These are phyloP conservation scores for Clistopyga incitator DNA, from an alignment of 2,888 invertebrate genomes.

Conservation along the genomic window DNA sequence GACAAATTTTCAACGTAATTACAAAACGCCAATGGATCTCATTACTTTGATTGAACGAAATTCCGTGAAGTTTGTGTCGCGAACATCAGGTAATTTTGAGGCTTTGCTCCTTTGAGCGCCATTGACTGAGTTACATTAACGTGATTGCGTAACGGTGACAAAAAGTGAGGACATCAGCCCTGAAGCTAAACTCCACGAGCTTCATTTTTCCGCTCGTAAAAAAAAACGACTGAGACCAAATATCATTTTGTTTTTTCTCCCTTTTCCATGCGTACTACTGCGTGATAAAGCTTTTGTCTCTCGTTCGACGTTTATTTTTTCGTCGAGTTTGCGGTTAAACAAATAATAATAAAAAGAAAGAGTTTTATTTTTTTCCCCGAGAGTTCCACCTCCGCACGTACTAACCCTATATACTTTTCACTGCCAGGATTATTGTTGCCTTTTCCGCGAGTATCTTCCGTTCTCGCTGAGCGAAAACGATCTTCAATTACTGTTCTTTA, in stretches of 20 bases:
- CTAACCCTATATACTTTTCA: not conserved
- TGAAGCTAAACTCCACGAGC: constrained; percentile 32
- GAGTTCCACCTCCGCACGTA: not conserved
- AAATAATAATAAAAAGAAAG: not conserved
- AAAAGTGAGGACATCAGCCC: constrained; percentile 16
- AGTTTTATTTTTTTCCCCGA: not conserved
- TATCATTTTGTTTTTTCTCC: not conserved
- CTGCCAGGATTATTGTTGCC: not conserved
- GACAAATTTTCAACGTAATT: not conserved
- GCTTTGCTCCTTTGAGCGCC: not conserved
- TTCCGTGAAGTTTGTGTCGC: not conserved
- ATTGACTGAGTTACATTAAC: constrained; percentile 40
- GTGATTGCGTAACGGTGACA: constrained; percentile 41
- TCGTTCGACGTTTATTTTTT: not conserved
- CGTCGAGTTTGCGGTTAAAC: not conserved
- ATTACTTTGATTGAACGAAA: not conserved
- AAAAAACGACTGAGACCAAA: constrained; percentile 21
- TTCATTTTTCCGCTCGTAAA: constrained; percentile 16
- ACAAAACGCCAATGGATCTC: not conserved
- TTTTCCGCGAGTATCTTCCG: constrained; percentile 29
- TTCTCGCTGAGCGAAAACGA: constrained; percentile 30
- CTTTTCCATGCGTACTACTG: not conserved
- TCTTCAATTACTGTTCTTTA: constrained; percentile 55
- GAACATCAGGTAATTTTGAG: not conserved
- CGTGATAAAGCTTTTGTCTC: constrained; percentile 2